These are phyloP conservation scores for Lepilemur ruficaudatus DNA, from an alignment of 2,797 vertebrate genomes.

Conservation along the genomic window DNA sequence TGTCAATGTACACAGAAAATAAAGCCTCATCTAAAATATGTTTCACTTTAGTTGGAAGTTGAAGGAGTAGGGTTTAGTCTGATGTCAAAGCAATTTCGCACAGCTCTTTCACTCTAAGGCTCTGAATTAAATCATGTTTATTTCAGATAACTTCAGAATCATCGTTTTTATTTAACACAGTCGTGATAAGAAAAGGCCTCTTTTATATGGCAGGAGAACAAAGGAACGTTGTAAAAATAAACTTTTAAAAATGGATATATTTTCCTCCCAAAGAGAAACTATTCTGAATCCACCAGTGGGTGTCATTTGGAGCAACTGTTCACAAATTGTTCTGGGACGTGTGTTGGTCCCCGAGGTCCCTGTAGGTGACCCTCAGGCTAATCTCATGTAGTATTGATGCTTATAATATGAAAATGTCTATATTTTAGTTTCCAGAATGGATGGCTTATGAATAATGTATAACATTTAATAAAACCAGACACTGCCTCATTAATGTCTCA, in stretches of 20 bases:
- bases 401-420: slow-evolving; percentile 81
- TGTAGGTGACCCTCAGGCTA: slow-evolving; percentile 75
- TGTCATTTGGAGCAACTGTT: slow-evolving; percentile 31
- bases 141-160: slow-evolving; percentile 24
- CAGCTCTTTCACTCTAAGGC: background rate
- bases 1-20: background rate
- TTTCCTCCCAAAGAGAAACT: slow-evolving; percentile 21
- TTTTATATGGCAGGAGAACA: slow-evolving; percentile 35
- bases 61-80: slow-evolving; percentile 13
- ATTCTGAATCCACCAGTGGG: slow-evolving; percentile 21
- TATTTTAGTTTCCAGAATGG: slow-evolving; percentile 77
- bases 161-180: slow-evolving; percentile 19
- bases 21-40: background rate
- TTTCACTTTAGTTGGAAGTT: background rate
- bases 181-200: background rate
- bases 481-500: slow-evolving; percentile 75
- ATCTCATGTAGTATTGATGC: slow-evolving; percentile 80
- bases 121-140: slow-evolving; percentile 31
- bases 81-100: slow-evolving; percentile 24
- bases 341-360: slow-evolving; percentile 53
- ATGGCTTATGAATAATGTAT: slow-evolving; percentile 77
- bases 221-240: slow-evolving; percentile 44
- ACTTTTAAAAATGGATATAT: slow-evolving; percentile 1
- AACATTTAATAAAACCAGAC: slow-evolving; percentile 78
- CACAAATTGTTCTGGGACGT: slow-evolving; percentile 70